Percentiles rank a stretch among this genome's conserved stretches.
Evolutionary conservation across 2,797 vertebrate species (phyloP).

Genomic region (Syncerus caffer): DNA sequence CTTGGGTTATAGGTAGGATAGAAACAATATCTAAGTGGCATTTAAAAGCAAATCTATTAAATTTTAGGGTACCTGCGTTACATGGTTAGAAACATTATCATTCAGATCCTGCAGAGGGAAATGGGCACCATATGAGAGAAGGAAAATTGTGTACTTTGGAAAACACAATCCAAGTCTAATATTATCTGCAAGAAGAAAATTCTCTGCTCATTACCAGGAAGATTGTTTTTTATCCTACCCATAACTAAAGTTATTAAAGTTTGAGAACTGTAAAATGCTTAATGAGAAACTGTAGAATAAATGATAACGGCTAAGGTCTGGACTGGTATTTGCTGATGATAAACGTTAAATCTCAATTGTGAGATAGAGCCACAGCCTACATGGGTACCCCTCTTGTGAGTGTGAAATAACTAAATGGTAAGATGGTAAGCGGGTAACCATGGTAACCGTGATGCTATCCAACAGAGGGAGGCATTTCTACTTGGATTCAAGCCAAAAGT

Average conservation of each 20-base stretch:
- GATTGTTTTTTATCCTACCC: conserved; percentile 63
- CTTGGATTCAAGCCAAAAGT: background rate
- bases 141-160: conserved; percentile 59
- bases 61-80: conserved; percentile 55
- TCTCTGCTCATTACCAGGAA: conserved; percentile 62
- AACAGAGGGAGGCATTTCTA: background rate
- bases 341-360: background rate
- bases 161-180: conserved; percentile 62
- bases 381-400: accelerated
- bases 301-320: background rate
- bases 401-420: background rate
- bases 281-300: conserved; percentile 52
- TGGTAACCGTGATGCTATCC: background rate
- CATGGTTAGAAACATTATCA: conserved; percentile 46
- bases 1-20: conserved; percentile 52
- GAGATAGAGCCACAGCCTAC: background rate
- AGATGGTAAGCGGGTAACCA: background rate
- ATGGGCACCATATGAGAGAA: background rate
- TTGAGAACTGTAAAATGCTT: conserved; percentile 58
- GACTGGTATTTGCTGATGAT: background rate
- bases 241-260: conserved; percentile 72
- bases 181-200: conserved; percentile 46
- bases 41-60: conserved; percentile 72
- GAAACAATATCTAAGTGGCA: conserved; percentile 69
- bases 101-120: conserved; percentile 25